Conservation (phyloP, 2,797 vertebrate species). For the Lagocephalus sceleratus region DNA sequence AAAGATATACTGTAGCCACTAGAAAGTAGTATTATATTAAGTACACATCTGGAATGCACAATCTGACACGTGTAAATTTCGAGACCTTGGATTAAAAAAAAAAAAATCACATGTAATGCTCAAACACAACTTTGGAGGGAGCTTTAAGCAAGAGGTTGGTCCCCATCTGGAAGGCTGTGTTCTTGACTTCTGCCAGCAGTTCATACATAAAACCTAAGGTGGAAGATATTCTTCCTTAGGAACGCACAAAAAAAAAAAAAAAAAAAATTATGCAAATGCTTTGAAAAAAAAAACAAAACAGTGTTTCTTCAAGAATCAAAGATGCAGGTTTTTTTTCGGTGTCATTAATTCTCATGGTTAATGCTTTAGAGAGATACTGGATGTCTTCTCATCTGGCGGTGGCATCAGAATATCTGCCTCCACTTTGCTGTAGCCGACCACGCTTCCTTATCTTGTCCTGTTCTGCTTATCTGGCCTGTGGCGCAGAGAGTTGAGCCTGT, state of each 20-base stretch:
- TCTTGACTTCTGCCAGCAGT: slow-evolving; percentile 9
- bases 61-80: not conserved
- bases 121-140: slow-evolving; percentile 71
- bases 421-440: slow-evolving; percentile 47
- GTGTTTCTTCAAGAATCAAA: not conserved
- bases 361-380: slow-evolving; percentile 15
- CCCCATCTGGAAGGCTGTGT: not conserved
- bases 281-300: not conserved
- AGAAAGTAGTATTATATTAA: too few species aligned
- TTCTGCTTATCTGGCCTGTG: slow-evolving; percentile 77
- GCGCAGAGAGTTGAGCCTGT: slow-evolving; percentile 66
- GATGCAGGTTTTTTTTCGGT: too few species aligned
- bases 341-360: slow-evolving; percentile 11
- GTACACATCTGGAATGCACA: not conserved
- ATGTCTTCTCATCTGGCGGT: slow-evolving; percentile 46
- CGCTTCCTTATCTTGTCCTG: slow-evolving; percentile 77
- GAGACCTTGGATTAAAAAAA: not conserved
- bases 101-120: slow-evolving; percentile 59
- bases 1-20: too few species aligned
- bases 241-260: not conserved
- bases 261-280: not conserved
- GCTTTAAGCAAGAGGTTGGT: slow-evolving; percentile 58
- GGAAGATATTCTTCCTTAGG: not conserved
- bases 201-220: not conserved
- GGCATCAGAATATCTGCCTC: slow-evolving; percentile 57